Evolutionary conservation across 2,113 vertebrate genomes (phyloP), one percentile per base, ranked within the genome.

Genomic region (Bombycilla garrulus): DNA sequence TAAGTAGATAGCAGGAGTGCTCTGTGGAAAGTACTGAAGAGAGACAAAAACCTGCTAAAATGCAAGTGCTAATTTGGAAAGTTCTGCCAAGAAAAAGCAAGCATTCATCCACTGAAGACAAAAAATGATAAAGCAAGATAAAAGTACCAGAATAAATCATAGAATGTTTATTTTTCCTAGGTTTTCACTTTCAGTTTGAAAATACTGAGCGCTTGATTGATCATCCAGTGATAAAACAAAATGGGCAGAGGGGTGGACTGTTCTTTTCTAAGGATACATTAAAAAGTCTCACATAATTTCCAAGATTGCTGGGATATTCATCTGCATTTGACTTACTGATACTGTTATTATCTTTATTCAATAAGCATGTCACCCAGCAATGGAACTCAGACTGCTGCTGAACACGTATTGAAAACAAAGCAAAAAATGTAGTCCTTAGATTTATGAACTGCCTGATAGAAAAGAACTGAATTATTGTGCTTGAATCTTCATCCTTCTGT

Each of bases 301-400:
- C 56, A 33, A 5, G 54, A 38, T 31, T 10, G 8, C 16, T n/a
- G 38, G 38, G n/a, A 57, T 28, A 47, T 14, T 60, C 15, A 45
- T 21, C 70, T 67, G 40, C 44, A 17, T n/a, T 19, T 92, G 50
- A 53, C 22, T 69, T 38, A 33, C 20, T 26, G 24, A 56, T 15
- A 26, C 31, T 29, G 19, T 42, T 15, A 42, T 60, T 28, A 31
- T 20, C 35, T 57, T 79, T 51, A 36, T 9, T 44, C 14, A 80
- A 15, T 60, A 19, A 38, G 57, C 50, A 35, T 1, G 18, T 42
- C 9, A 4, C 29, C 40, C 23, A 35, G 36, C 0, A 0, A 24
- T 9, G 35, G 64, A 66, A n/a, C 31, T 51, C 38, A 15, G 38
- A 38, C n/a, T 24, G 53, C 38, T 89, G 53, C 48, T 82, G 24